Evolutionary conservation across 2,113 vertebrate species (phyloP), one percentile per base, ranked within the genome.

Genomic region (Dipodomys stephensi): DNA sequence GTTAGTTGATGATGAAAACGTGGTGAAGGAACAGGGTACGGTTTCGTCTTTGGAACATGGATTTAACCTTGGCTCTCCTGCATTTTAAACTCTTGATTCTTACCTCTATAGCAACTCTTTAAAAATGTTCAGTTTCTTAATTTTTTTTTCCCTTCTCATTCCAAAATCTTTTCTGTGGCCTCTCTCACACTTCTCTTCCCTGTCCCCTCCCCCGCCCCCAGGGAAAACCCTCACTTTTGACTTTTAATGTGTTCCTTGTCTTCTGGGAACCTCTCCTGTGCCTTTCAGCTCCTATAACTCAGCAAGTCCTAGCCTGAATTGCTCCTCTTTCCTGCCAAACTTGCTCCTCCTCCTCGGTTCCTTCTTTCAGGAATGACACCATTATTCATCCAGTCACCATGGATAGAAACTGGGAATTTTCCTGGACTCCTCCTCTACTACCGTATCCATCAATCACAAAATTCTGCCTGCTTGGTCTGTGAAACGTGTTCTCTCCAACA

Each of bases 321-420:
- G 28, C 72, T 87, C 53, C 32, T 64, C 53, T 90, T 97, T 85
- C 85, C 67, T 96, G 96, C 49, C 82, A 64, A 72, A 94, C 92
- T 91, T 87, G 94, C 94, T 94, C 30, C 44, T 83, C 65, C 78
- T 88, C 77, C 62, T 88, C 23, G 16, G 46, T 96, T 97, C 94
- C 92, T 68, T 74, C 44, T 86, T 96, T 97, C 76, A 93, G 95
- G 97, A 97, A 97, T 95, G 92, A 96, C 62, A 88, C 19, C 53
- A 23, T 89, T 82, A 92, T 81, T 71, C 46, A 88, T 83, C 71
- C 65, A 92, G 74, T 57, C 81, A 85, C 79, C 44, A 16, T 9
- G n/a, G 49, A 30, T 49, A 64, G 87, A 91, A 84, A 3, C 57
- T 57, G 60, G 92, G 77, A 93, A 80, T 96, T 80, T 74, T 89